Percentiles rank a stretch among this genome's conserved stretches.
These are phyloP conservation scores for Oreohelix idahoensis DNA, from an alignment of 1,140 invertebrate genomes.

Conservation along the genomic window DNA sequence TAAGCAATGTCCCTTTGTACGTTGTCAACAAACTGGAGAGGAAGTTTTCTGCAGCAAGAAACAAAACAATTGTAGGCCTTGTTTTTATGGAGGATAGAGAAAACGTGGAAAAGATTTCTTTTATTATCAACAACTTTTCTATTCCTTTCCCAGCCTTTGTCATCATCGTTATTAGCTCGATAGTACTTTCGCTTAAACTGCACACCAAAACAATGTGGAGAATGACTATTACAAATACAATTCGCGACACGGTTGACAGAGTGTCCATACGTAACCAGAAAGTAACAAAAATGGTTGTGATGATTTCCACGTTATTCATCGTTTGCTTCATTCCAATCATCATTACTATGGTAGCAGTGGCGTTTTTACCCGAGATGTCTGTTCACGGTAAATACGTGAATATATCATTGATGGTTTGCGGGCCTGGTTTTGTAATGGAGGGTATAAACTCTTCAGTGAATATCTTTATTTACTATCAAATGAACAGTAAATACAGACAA, in stretches of 20 bases:
- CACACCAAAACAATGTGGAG: neutral
- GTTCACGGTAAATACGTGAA: slow-evolving; percentile 13
- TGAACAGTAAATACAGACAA: slow-evolving; percentile 1
- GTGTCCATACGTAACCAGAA: slow-evolving; percentile 16
- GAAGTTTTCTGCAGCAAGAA: neutral
- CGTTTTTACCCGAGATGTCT: neutral
- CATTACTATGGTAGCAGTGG: neutral
- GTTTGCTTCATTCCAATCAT: slow-evolving; percentile 4
- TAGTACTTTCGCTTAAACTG: neutral
- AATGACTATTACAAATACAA: too few relatives aligned
- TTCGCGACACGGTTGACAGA: too few relatives aligned
- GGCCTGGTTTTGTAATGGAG: neutral
- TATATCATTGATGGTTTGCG: neutral
- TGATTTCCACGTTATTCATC: neutral
- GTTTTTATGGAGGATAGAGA: neutral
- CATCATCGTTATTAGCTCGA: neutral
- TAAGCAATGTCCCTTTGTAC: neutral
- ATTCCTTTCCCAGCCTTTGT: slow-evolving; percentile 1
- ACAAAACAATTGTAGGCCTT: slow-evolving; percentile 17
- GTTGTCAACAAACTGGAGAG: neutral
- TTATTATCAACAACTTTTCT: neutral
- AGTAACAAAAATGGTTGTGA: slow-evolving; percentile 8
- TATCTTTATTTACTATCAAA: slow-evolving; percentile 20
- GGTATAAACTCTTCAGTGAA: slow-evolving; percentile 5
- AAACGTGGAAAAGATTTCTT: neutral